phyloP scores from a whole-genome alignment of 2,888 invertebrate genomes.

The Arge pagana region DNA sequence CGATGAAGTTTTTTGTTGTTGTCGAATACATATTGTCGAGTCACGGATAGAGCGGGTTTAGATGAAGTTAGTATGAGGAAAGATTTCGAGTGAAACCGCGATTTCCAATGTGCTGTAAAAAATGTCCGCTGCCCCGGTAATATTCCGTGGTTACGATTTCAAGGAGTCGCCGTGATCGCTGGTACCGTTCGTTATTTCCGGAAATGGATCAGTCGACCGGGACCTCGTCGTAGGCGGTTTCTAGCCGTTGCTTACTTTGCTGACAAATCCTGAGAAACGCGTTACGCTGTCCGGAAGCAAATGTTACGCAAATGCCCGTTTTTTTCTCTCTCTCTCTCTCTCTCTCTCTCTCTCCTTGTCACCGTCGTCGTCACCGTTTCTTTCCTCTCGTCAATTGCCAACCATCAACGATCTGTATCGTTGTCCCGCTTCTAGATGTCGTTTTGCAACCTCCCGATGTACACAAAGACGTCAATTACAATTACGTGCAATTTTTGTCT shows the following conservation, averaged over 20 bases:
- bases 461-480: too few species aligned
- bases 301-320: background rate
- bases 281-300: background rate
- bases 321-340: background rate
- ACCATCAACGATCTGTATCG: too few species aligned
- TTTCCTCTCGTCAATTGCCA: too few species aligned
- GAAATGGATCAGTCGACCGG: conserved; percentile 13
- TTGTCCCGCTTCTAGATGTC: too few species aligned
- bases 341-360: too few species aligned
- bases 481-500: too few species aligned
- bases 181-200: conserved; percentile 9
- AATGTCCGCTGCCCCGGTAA: background rate
- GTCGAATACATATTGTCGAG: too few species aligned
- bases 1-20: conserved; percentile 12
- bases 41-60: too few species aligned
- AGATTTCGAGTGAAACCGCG: conserved; percentile 6
- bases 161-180: background rate
- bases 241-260: background rate
- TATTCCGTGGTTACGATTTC: conserved; percentile 6
- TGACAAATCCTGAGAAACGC: too few species aligned
- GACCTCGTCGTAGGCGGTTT: conserved; percentile 3
- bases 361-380: too few species aligned
- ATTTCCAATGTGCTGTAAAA: conserved; percentile 12
- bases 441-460: too few species aligned
- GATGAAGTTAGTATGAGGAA: too few species aligned